Percentiles rank a stretch among this genome's conserved stretches.
Conservation (phyloP, 2,888 invertebrate species). For the Suillia variegata region DNA sequence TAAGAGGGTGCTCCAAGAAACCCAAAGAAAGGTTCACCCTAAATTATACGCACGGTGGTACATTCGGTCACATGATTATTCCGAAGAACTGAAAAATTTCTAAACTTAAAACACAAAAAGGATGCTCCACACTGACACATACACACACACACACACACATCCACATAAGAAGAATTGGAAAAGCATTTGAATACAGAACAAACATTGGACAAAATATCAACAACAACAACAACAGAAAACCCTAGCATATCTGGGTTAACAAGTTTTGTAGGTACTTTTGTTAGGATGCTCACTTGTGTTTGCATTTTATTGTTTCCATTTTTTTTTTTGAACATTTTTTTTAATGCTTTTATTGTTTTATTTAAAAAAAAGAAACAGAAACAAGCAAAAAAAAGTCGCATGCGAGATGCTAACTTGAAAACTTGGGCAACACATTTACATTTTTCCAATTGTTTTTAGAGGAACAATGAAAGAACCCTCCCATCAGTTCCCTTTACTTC, state of each 20-base stretch:
- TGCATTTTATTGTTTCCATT: slow-evolving; percentile 2
- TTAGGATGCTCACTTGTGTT: slow-evolving; percentile 11
- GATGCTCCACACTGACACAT: too few species aligned
- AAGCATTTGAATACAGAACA: background rate
- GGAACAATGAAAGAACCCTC: background rate
- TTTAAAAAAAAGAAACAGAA: background rate
- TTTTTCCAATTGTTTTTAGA: background rate
- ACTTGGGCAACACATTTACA: background rate
- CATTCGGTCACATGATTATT: too few species aligned
- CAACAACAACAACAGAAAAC: too few species aligned
- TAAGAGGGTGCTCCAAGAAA: too few species aligned
- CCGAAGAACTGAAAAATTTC: too few species aligned
- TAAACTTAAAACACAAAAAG: too few species aligned
- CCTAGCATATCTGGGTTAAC: slow-evolving; percentile 6
- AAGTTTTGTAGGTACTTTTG: background rate
- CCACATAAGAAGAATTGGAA: background rate
- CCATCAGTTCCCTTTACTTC: background rate
- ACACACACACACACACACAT: too few species aligned
- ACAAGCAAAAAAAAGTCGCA: background rate
- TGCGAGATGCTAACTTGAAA: background rate
- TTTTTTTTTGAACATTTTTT: background rate
- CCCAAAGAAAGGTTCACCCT: too few species aligned
- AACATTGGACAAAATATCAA: background rate
- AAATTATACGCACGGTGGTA: too few species aligned
- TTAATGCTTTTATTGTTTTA: background rate